Percentiles rank a stretch among this genome's conserved stretches.
These are phyloP conservation scores for Aeoliscus strigatus DNA, from an alignment of 2,797 vertebrate species.

Conservation along the genomic window DNA sequence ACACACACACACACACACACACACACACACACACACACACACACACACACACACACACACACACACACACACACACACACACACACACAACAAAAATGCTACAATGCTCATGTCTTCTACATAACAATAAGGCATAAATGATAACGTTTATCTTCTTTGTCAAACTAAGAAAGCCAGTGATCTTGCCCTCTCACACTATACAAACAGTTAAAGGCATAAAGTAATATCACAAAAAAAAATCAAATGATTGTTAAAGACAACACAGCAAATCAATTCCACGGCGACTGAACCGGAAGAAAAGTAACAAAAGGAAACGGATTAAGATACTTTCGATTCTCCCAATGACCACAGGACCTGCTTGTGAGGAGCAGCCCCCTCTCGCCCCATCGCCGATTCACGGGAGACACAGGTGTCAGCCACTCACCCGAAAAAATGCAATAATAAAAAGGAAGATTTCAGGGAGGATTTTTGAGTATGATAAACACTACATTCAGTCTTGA, in stretches of 20 bases:
- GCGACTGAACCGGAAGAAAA: conserved; percentile 37
- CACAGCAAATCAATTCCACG: conserved; percentile 72
- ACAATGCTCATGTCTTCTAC: conserved; percentile 76
- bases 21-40: too few relatives aligned
- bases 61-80: conserved; percentile 19
- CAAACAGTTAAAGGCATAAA: conserved; percentile 74
- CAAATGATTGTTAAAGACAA: conserved; percentile 78
- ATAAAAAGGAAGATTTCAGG: conserved; percentile 69
- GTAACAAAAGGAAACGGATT: conserved; percentile 14
- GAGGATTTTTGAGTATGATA: conserved; percentile 70
- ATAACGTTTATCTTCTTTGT: conserved; percentile 72
- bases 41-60: conserved; percentile 16
- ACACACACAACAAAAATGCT: conserved; percentile 55
- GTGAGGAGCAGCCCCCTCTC: conserved; percentile 46
- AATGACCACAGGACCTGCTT: conserved; percentile 45
- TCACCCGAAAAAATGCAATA: conserved; percentile 40
- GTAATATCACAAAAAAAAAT: conserved; percentile 41
- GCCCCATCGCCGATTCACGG: conserved; percentile 22
- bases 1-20: too few relatives aligned
- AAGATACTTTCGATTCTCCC: conserved; percentile 56
- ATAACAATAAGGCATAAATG: conserved; percentile 81
- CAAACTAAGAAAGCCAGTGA: conserved; percentile 81
- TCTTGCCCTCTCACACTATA: conserved; percentile 73
- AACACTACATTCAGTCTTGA: conserved; percentile 85
- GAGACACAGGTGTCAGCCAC: conserved; percentile 40